Conservation (phyloP, 2,797 vertebrate genomes). For the Tadarida brasiliensis region DNA sequence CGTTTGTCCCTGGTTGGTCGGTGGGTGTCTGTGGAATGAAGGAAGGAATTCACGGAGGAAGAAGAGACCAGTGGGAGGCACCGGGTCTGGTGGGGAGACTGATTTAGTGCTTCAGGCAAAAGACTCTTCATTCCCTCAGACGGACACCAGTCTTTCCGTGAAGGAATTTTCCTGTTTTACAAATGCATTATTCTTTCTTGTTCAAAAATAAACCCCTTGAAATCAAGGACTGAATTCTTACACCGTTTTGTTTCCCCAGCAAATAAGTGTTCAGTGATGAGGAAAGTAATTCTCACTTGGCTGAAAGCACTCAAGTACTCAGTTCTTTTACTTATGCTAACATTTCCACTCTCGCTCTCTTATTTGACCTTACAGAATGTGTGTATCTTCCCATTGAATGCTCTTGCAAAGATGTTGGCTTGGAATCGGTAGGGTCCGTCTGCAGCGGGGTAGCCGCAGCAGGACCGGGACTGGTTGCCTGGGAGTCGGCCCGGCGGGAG, state of each 20-base stretch:
- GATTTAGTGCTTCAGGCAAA: neutral
- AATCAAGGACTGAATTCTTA: neutral
- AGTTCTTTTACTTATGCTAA: neutral
- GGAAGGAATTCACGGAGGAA: neutral
- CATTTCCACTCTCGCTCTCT: neutral
- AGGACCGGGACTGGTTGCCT: neutral
- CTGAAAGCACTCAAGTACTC: neutral
- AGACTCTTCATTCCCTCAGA: neutral
- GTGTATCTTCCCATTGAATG: neutral
- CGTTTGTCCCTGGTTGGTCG: neutral
- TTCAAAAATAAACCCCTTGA: neutral
- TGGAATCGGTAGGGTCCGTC: neutral
- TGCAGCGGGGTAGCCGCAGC: fast-evolving
- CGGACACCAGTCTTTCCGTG: neutral
- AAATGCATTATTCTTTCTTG: neutral
- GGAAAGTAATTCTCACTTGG: neutral
- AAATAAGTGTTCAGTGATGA: neutral
- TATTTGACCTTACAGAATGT: neutral
- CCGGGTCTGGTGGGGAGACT: neutral
- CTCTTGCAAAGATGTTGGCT: neutral
- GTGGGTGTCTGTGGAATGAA: neutral
- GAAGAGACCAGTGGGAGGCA: neutral
- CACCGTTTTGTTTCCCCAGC: neutral
- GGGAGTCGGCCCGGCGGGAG: neutral
- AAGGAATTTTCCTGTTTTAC: neutral